Conservation (phyloP, 2,113 vertebrate species). For the Galeopterus variegatus region DNA sequence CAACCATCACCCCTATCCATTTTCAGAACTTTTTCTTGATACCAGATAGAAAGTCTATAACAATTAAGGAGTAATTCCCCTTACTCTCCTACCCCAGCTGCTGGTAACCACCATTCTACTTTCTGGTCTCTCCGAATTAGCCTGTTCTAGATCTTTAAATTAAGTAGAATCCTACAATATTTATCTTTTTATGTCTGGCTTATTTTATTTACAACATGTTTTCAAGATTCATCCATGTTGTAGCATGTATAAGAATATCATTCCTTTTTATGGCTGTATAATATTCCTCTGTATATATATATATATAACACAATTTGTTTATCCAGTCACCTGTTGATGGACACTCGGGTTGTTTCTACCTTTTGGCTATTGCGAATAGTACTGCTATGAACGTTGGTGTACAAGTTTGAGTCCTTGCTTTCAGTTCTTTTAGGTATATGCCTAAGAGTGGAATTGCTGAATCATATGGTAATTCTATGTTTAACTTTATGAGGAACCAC, state of each 20-base stretch:
- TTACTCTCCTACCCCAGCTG: not conserved
- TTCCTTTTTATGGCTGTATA: slow-evolving; percentile 6
- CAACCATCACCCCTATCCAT: not conserved
- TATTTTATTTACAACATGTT: slow-evolving; percentile 49
- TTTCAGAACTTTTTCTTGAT: slow-evolving; percentile 40
- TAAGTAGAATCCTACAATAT: not conserved
- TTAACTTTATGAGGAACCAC: slow-evolving; percentile 32
- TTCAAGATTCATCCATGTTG: not conserved
- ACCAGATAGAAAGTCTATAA: not conserved
- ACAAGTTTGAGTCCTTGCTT: slow-evolving; percentile 36
- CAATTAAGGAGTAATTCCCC: not conserved
- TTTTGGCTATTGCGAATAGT: not conserved
- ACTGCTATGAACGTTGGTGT: not conserved
- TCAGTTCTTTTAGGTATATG: not conserved
- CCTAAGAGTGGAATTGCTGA: not conserved
- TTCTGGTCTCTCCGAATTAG: not conserved
- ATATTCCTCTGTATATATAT: not conserved
- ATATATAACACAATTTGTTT: not conserved
- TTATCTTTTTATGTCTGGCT: slow-evolving; percentile 6
- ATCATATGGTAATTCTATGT: not conserved
- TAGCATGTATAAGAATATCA: not conserved
- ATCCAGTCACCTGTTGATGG: not conserved
- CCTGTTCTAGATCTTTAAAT: not conserved
- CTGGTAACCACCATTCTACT: not conserved
- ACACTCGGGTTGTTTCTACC: not conserved